A percentile compares a stretch with the other conserved stretches of the same genome.
These are phyloP conservation scores for Morpho deidamia DNA, from an alignment of 2,888 invertebrate species.

Conservation along the genomic window DNA sequence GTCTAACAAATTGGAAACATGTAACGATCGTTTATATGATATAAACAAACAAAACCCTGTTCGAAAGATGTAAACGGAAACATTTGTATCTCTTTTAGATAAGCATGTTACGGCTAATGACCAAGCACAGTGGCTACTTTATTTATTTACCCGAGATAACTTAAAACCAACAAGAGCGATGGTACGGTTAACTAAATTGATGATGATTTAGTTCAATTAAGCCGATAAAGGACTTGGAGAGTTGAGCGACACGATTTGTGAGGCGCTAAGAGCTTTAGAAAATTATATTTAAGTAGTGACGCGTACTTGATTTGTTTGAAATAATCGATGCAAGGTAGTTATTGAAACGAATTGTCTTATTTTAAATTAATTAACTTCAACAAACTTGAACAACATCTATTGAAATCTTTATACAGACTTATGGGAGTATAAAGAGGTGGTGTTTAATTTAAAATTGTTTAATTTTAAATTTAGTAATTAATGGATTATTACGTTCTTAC, in stretches of 20 bases:
- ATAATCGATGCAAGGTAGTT: background rate
- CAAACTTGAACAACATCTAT: too few species aligned
- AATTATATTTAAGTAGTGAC: conserved; percentile 6
- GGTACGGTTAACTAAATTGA: conserved; percentile 49
- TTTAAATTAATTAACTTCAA: too few species aligned
- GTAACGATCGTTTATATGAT: conserved; percentile 1
- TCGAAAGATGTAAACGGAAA: conserved; percentile 20
- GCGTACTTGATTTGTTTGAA: conserved; percentile 11
- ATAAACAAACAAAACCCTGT: conserved; percentile 20
- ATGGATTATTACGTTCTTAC: too few species aligned
- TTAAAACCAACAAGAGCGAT: conserved; percentile 19
- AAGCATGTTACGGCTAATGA: conserved; percentile 28
- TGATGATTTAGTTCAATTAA: conserved; percentile 66
- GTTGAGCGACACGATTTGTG: conserved; percentile 10
- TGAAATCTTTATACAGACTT: too few species aligned
- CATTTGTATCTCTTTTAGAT: conserved; percentile 31
- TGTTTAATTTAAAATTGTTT: too few species aligned
- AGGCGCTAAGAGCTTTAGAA: conserved; percentile 11
- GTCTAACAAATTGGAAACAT: conserved; percentile 7
- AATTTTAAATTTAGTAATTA: too few species aligned
- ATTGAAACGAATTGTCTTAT: too few species aligned
- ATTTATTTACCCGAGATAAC: conserved; percentile 51
- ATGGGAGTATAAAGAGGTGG: too few species aligned
- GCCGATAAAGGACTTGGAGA: conserved; percentile 44
- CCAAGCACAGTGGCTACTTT: conserved; percentile 36